Evolutionary conservation across 2,888 invertebrate species (phyloP), one percentile per base, ranked within the genome.

Genomic region (Diaperis boleti): DNA sequence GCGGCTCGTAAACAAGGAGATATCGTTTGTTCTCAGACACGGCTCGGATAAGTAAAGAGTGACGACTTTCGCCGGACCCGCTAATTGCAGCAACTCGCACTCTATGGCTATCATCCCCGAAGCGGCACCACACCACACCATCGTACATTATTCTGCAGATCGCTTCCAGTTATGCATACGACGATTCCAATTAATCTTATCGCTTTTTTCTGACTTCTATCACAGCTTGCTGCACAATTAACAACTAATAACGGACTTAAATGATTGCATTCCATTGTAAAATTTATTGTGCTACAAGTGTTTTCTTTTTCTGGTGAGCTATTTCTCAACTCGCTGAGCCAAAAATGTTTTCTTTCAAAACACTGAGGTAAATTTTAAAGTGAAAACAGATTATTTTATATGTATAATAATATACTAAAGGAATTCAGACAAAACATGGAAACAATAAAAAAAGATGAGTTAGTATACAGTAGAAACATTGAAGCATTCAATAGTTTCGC

Each of bases 1-100:
- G 39, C 15, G 62, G 61, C 59, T 71, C 71, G 68, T 75, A 75
- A 75, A 75, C 60, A 66, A 70, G 59, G 50, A 72, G 74, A 75
- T 75, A 73, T 73, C 72, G 72, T 72, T 72, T 72, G 69, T 71
- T 69, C 60, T 65, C 49, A 59, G 66, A 60, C 62, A 66, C 69
- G 67, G 69, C 55, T 49, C 62, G 65, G 65, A 71, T 74, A 74
- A 74, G 66, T 72, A 67, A 69, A 68, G 67, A 73, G 64, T 70
- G 68, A 71, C 64, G 69, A 65, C 63, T 54, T 47, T 22, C 47
- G 59, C 49, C 18, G 13, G 35, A 37, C 49, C 54, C 63, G 62
- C 71, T 71, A 71, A 71, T 71, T 71, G 71, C 71, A 52, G 65
- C 69, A 56, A 63, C 62, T 60, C 45, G 56, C 39, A 50, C 67